phyloP scores from a whole-genome alignment of 2,113 vertebrate genomes.

The Bothrops jararaca region DNA sequence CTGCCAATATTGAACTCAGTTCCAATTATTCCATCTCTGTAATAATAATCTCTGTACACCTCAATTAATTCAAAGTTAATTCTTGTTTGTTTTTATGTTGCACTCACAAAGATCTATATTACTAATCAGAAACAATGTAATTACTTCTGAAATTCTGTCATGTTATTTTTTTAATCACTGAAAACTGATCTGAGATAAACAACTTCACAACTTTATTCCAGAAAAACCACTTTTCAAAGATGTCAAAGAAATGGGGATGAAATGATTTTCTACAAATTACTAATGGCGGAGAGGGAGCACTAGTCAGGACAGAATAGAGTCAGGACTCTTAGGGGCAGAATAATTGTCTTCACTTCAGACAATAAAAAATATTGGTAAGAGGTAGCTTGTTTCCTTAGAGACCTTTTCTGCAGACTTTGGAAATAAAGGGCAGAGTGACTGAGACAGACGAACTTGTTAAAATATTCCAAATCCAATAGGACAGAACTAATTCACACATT shows the following conservation, averaged over 20 bases:
- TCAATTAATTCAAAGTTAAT: background rate
- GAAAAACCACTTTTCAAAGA: slow-evolving; percentile 41
- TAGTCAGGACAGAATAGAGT: background rate
- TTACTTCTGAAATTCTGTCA: slow-evolving; percentile 15
- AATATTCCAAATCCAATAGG: background rate
- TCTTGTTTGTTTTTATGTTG: background rate
- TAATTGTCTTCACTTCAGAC: slow-evolving; percentile 40
- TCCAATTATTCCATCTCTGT: background rate
- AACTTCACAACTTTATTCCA: slow-evolving; percentile 20
- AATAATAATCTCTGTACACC: background rate
- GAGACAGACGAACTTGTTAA: slow-evolving; percentile 24
- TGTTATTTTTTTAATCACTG: background rate
- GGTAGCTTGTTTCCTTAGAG: slow-evolving; percentile 24
- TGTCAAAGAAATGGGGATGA: slow-evolving; percentile 30
- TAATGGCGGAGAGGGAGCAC: background rate
- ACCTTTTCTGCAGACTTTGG: background rate
- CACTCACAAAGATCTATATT: background rate
- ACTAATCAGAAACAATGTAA: background rate
- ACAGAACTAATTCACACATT: slow-evolving; percentile 17
- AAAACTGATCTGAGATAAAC: background rate
- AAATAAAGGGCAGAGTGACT: slow-evolving; percentile 16
- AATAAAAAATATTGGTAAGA: slow-evolving; percentile 29
- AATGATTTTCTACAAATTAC: slow-evolving; percentile 33
- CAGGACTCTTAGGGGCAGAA: slow-evolving; percentile 6
- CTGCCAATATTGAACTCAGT: background rate